A percentile compares a stretch with the other conserved stretches of the same genome.
Conservation (phyloP, 2,888 invertebrate genomes). For the Parthenolecanium corni region DNA sequence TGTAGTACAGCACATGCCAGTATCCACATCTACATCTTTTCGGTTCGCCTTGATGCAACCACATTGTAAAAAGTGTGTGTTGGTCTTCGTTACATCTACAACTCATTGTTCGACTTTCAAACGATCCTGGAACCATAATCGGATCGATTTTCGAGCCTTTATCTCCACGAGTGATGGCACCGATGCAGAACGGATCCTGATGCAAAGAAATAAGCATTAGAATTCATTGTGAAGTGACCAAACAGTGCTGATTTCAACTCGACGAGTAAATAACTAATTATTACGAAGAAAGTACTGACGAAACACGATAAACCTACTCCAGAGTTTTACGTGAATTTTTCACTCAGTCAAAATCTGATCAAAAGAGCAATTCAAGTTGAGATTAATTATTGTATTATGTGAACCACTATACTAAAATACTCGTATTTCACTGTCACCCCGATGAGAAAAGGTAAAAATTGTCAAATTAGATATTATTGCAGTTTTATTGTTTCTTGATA, state of each 20-base stretch:
- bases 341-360: too few species aligned
- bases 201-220: slow-evolving; percentile 25
- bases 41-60: slow-evolving; percentile 75
- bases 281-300: too few species aligned
- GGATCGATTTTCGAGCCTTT: slow-evolving; percentile 72
- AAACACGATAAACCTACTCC: too few species aligned
- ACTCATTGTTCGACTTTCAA: slow-evolving; percentile 79
- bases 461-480: too few species aligned
- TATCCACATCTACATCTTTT: slow-evolving; percentile 93
- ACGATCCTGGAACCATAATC: slow-evolving; percentile 80
- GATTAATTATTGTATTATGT: too few species aligned
- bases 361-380: too few species aligned
- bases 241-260: neutral
- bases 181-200: slow-evolving; percentile 68
- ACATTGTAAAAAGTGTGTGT: slow-evolving; percentile 83
- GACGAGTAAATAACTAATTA: too few species aligned
- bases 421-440: too few species aligned
- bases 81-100: slow-evolving; percentile 95
- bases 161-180: slow-evolving; percentile 59
- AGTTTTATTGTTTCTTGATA: too few species aligned
- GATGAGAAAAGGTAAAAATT: too few species aligned
- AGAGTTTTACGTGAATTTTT: too few species aligned
- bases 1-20: slow-evolving; percentile 70
- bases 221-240: slow-evolving; percentile 2
- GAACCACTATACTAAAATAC: too few species aligned